Percentiles rank a stretch among this genome's conserved stretches.
Evolutionary conservation across 2,113 vertebrate genomes (phyloP).

Genomic region (Octodon degus): DNA sequence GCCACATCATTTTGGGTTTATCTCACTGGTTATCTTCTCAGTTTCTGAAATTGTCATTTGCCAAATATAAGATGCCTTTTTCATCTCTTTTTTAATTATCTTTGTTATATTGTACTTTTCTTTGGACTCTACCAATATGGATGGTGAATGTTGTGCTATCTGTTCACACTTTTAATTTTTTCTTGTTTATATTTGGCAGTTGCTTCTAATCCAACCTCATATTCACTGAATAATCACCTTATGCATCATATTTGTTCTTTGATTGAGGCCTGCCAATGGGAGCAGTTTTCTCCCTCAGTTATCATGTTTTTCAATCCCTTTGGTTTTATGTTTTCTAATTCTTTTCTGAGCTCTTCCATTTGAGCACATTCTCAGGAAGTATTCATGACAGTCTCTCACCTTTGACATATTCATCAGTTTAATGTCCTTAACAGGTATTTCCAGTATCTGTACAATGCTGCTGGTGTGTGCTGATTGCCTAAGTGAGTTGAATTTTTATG

Average conservation of each 20-base stretch:
- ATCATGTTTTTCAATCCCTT: background rate
- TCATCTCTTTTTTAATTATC: background rate
- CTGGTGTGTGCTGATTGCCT: background rate
- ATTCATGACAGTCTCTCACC: background rate
- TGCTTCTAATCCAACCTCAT: background rate
- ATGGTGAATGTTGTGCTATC: background rate
- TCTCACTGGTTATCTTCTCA: background rate
- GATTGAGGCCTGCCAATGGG: background rate
- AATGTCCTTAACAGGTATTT: background rate
- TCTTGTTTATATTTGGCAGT: background rate
- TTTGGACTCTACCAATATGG: background rate
- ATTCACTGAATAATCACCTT: background rate
- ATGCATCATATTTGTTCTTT: background rate
- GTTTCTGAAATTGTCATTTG: background rate
- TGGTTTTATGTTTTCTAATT: background rate
- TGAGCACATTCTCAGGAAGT: background rate
- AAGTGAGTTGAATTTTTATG: background rate
- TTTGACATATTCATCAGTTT: background rate
- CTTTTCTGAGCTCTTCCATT: background rate
- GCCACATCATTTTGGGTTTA: background rate
- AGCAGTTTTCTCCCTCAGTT: background rate
- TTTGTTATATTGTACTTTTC: background rate
- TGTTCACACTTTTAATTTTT: background rate
- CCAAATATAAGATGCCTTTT: background rate
- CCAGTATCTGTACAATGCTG: background rate